Percentiles rank a stretch among this genome's conserved stretches.
Conservation (phyloP, 2,113 vertebrate genomes). For the Sakesphorus luctuosus region DNA sequence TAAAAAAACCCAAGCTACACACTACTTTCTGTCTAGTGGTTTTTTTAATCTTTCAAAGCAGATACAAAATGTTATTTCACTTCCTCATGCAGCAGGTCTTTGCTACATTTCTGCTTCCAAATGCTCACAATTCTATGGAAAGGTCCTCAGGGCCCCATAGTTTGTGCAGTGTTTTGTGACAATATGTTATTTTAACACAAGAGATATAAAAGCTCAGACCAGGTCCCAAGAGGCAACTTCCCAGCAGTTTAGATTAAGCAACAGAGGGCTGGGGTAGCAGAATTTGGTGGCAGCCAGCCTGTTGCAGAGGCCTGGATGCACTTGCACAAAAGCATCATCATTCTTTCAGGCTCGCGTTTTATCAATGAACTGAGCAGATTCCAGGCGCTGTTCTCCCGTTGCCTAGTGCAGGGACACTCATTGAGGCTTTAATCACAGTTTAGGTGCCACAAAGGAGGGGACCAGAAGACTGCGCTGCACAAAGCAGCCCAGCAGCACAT, state of each 20-base stretch:
- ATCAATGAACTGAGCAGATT: constrained; percentile 79
- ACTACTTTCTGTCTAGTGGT: not conserved
- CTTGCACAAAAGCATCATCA: constrained; percentile 72
- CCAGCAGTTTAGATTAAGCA: not conserved
- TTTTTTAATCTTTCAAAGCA: not conserved
- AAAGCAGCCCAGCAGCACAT: constrained; percentile 26
- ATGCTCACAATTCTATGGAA: not conserved
- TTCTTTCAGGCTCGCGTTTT: constrained; percentile 62
- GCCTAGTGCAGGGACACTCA: constrained; percentile 70
- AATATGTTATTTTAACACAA: not conserved
- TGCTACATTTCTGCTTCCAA: not conserved
- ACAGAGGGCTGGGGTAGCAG: not conserved
- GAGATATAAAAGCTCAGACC: constrained; percentile 14
- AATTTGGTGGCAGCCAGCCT: not conserved
- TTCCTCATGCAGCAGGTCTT: not conserved
- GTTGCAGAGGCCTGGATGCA: constrained; percentile 45
- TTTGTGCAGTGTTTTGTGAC: not conserved
- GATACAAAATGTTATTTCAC: not conserved
- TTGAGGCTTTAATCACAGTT: constrained; percentile 60
- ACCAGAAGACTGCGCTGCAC: not conserved
- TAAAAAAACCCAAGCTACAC: not conserved
- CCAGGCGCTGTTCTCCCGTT: constrained; percentile 74
- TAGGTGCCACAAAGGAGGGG: constrained; percentile 45
- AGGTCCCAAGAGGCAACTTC: not conserved
- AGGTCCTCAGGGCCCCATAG: not conserved